These are phyloP conservation scores for Holotrichia oblita DNA, from an alignment of 1,140 invertebrate species.

Conservation along the genomic window DNA sequence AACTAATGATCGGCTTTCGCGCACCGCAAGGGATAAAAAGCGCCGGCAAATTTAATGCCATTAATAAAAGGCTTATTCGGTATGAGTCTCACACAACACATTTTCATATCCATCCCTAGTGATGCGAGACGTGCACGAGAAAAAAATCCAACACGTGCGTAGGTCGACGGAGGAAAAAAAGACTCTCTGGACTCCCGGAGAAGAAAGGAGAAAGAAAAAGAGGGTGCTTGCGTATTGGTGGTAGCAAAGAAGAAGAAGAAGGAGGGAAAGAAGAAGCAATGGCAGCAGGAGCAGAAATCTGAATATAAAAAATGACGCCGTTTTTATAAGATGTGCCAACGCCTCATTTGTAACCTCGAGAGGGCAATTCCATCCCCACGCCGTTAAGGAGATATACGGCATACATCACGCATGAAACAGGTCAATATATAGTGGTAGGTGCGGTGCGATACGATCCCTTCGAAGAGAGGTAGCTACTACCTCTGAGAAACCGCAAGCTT, in stretches of 20 bases:
- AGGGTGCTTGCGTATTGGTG: too few species aligned
- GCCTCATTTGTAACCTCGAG: constrained; percentile 28
- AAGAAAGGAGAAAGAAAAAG: too few species aligned
- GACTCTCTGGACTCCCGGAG: too few species aligned
- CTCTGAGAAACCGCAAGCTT: constrained; percentile 6
- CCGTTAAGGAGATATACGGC: constrained; percentile 35
- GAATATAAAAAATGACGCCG: constrained; percentile 36
- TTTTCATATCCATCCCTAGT: constrained; percentile 21
- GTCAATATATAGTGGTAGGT: constrained; percentile 30
- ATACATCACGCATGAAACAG: constrained; percentile 28
- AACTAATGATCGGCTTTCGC: constrained; percentile 15
- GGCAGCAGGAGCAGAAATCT: constrained; percentile 3
- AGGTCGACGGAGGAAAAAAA: too few species aligned
- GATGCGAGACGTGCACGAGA: background rate
- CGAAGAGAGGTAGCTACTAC: background rate
- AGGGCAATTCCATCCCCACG: constrained; percentile 30
- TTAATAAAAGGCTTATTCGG: constrained; percentile 34
- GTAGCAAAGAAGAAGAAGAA: background rate
- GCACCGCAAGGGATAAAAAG: constrained; percentile 16
- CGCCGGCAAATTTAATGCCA: constrained; percentile 29
- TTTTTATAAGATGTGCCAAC: constrained; percentile 36
- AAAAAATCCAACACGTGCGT: constrained; percentile 26
- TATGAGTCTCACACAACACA: constrained; percentile 19
- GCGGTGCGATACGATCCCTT: background rate
- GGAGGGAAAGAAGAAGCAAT: background rate